These are phyloP conservation scores for Glaucidium brasilianum DNA, from an alignment of 2,113 vertebrate species.

Conservation along the genomic window DNA sequence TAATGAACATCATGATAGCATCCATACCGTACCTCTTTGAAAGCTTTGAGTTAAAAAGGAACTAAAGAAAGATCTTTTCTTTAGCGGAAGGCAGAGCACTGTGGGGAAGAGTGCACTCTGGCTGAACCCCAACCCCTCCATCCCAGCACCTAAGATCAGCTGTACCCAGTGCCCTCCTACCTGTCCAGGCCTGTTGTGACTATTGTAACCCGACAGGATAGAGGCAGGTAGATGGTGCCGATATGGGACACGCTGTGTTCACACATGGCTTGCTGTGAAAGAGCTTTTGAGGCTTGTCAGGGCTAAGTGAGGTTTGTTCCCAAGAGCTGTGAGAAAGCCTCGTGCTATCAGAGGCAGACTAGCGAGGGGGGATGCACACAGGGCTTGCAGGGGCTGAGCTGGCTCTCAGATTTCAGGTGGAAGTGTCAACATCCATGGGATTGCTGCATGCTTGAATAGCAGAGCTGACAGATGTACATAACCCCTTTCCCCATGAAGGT, in stretches of 20 bases:
- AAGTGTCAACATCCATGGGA: neutral
- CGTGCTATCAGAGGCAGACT: neutral
- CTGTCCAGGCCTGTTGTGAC: neutral
- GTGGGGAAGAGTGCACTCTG: neutral
- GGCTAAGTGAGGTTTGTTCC: neutral
- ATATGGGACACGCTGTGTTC: accelerated
- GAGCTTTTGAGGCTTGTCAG: neutral
- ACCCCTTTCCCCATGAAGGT: neutral
- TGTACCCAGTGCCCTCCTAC: neutral
- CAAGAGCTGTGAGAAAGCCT: neutral
- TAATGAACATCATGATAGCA: neutral
- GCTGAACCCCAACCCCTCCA: neutral
- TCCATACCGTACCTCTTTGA: neutral
- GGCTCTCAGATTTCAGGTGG: neutral
- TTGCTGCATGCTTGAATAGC: neutral
- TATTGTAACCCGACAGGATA: accelerated
- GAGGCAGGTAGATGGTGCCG: neutral
- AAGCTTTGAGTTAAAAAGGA: neutral
- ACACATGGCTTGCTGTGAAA: neutral
- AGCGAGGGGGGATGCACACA: accelerated
- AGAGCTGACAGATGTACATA: neutral
- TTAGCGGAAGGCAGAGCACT: neutral
- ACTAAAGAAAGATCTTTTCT: neutral
- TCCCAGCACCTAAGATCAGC: neutral
- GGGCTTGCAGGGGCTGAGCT: neutral